Evolutionary conservation across 2,888 invertebrate species (phyloP), one percentile per base, ranked within the genome.

Genomic region (Lochmaea capreae): DNA sequence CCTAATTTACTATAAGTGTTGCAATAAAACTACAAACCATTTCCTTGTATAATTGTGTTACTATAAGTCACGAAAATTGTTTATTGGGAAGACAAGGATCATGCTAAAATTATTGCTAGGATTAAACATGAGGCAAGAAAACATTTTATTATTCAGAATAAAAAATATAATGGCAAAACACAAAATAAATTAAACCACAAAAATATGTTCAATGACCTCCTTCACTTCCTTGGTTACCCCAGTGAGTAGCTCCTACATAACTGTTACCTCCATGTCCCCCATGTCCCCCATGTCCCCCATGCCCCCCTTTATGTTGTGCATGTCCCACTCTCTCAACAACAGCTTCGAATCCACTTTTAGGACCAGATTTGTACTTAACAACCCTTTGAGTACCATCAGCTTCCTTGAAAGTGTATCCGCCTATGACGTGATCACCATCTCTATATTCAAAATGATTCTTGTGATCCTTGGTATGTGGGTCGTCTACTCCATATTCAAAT

Each of bases 401-500:
- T 77, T 87, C 86, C 49, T 85, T 80, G 14, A 87, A 73, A 66
- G 82, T 81, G 81, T 87, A 87, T 11, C 76, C 80, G 11, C 87
- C 87, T 62, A 85, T 83, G 26, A 87, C 86, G 26, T 83, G 78
- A 71, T 87, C 83, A 5, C 86, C 86, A 71, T 87, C 83, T 46
- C 86, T 82, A 68, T 84, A 82, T 78, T 87, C 87, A 67, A 83
- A 81, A 72, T 87, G 87, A 18, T 81, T 81, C 77, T 87, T 85
- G 70, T 83, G 79, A 76, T 87, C 87, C 22, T 85, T 83, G 22
- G 87, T 87, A 67, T 87, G 86, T 8, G 85, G 83, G 76, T 87
- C 87, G 65, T 84, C 79, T 16, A 87, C 87, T 4, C 86, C 86
- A 73, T 87, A 87, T 65, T 84, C 84, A 76, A 84, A 87, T 76